Evolutionary conservation across 2,797 vertebrate genomes (phyloP).

Genomic region (Onychomys torridus): DNA sequence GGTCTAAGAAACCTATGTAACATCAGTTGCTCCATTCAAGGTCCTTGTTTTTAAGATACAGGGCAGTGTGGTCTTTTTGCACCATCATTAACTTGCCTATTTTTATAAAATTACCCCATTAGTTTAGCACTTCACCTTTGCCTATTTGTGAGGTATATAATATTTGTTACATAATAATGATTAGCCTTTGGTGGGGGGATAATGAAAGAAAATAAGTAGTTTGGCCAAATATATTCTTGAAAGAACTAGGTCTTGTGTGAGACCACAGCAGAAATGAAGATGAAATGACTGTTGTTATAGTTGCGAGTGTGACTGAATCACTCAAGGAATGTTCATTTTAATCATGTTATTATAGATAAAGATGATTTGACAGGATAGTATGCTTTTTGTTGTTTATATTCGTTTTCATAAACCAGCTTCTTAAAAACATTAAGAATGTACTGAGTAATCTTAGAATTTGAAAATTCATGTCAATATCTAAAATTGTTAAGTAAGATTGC

Average conservation of each 20-base stretch:
- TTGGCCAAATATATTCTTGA: neutral
- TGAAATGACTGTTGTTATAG: neutral
- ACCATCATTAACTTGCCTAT: neutral
- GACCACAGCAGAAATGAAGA: neutral
- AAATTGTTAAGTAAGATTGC: constrained; percentile 7
- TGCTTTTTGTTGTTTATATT: constrained; percentile 44
- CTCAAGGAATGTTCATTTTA: constrained; percentile 12
- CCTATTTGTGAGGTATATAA: neutral
- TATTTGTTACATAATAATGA: neutral
- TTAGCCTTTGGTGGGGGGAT: neutral
- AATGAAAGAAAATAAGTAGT: constrained; percentile 21
- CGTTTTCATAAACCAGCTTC: constrained; percentile 47
- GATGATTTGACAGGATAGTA: neutral
- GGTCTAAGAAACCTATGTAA: neutral
- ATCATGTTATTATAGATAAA: constrained; percentile 25
- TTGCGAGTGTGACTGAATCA: neutral
- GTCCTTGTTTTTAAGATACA: neutral
- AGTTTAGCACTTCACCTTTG: neutral
- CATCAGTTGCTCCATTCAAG: neutral
- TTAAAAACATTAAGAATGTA: constrained; percentile 50
- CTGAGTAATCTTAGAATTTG: constrained; percentile 1
- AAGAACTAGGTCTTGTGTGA: constrained; percentile 7
- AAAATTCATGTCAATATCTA: neutral
- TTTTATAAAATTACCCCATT: neutral
- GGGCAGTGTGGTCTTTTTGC: neutral